Evolutionary conservation across 53 echinoderm and acorn worm genomes (phyloP), one percentile per base, ranked within the genome.

Genomic region (Hippasteria phrygiana): DNA sequence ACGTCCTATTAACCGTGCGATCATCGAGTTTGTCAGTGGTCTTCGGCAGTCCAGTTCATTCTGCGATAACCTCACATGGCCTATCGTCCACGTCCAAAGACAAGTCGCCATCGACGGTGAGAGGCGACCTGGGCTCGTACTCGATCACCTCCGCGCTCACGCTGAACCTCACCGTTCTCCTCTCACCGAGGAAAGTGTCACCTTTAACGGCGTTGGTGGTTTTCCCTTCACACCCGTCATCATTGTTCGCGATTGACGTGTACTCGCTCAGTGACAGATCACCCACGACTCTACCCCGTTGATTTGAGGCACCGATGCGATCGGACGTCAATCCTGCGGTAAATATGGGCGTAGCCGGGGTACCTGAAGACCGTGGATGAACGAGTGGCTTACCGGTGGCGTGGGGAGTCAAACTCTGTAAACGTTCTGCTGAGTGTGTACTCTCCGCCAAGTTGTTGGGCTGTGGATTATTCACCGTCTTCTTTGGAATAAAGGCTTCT

Each of bases 81-180:
- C 26, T 40, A 31, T 5, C 6, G 47, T 43, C 32, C 29, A 12
- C 28, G 16, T 75, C 75, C 1, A 75, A 27, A 28, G 43, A 45
- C 16, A 27, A 24, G 8, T 55, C 24, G 13, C 63, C 62, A 1
- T 31, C 46, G 0, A 45, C 83, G 50, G 51, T 20, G 1, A 83
- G 36, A 2, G 67, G 48, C 8, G 69, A 32, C 13, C 69, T 70
- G 12, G 83, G 70, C 62, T 88, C 78, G 67, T 66, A 88, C 59
- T 88, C 89, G 14, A 77, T 65, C 22, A 88, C 53, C 11, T 88
- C 40, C 31, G 43, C 78, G 16, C 40, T 78, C 8, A 88, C 70
- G 64, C 70, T 88, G 41, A 88, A 88, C 11, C 89, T 78, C 46
- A 88, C 89, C 20, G 89, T 63, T 27, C 89, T 46, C 42, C 50